Conservation (phyloP, 2,113 vertebrate genomes). For the Forbesichthys papilliferus region DNA sequence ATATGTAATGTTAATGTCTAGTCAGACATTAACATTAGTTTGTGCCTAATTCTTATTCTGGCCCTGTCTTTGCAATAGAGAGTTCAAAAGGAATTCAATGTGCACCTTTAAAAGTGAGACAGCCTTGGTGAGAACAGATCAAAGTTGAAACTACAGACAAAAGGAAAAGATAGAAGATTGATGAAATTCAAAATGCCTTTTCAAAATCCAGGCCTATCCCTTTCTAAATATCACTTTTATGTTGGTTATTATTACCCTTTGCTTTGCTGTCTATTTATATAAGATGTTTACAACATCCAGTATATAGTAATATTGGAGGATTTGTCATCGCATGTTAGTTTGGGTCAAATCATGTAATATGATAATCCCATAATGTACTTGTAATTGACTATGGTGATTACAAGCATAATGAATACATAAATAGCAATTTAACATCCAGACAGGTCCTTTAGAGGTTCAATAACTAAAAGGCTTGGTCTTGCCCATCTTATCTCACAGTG, state of each 20-base stretch:
- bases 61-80: constrained; percentile 32
- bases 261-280: neutral
- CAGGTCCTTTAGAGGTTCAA: constrained; percentile 10
- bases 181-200: neutral
- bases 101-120: constrained; percentile 59
- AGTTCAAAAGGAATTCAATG: constrained; percentile 60
- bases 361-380: neutral
- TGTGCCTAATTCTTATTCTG: constrained; percentile 60
- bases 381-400: constrained; percentile 1
- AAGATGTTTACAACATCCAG: neutral
- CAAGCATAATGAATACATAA: neutral
- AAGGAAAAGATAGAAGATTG: constrained; percentile 7
- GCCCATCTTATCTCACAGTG: constrained; percentile 16
- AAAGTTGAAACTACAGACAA: constrained; percentile 44
- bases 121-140: constrained; percentile 49
- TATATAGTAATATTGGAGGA: constrained; percentile 15
- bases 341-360: neutral
- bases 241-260: constrained; percentile 16
- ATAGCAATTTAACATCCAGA: constrained; percentile 8
- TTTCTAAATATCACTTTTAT: constrained; percentile 9
- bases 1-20: too few species aligned
- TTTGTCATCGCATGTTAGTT: constrained; percentile 4
- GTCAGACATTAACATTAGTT: too few species aligned
- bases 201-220: too few species aligned
- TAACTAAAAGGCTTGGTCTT: constrained; percentile 29